phyloP scores from a whole-genome alignment of 2,888 invertebrate species.

The Chymomyza caudatula region DNA sequence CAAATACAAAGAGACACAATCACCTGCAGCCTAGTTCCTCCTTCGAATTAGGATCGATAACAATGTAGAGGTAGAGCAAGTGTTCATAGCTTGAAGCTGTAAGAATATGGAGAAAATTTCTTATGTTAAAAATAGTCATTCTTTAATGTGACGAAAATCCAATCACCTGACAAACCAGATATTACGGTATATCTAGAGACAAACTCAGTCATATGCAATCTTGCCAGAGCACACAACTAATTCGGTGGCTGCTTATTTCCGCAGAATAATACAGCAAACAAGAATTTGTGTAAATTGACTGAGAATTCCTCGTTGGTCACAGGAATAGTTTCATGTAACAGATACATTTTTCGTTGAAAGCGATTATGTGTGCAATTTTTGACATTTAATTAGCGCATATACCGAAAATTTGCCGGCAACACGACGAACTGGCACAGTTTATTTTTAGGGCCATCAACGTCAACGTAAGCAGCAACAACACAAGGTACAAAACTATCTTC shows the following conservation, averaged over 20 bases:
- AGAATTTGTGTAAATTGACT: slow-evolving; percentile 48
- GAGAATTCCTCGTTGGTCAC: slow-evolving; percentile 45
- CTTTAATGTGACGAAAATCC: neutral
- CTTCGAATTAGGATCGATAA: neutral
- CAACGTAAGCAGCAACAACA: neutral
- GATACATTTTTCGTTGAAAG: slow-evolving; percentile 55
- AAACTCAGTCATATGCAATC: slow-evolving; percentile 5
- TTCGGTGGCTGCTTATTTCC: neutral
- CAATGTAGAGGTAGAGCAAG: neutral
- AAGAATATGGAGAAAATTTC: slow-evolving; percentile 9
- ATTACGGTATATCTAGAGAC: neutral
- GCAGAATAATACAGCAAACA: slow-evolving; percentile 14
- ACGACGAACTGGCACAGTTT: slow-evolving; percentile 56
- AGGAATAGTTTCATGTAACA: slow-evolving; percentile 20
- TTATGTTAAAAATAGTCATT: neutral
- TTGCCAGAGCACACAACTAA: neutral
- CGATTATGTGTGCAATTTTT: slow-evolving; percentile 56
- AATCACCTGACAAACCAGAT: neutral
- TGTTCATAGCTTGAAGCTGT: neutral
- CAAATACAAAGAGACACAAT: neutral
- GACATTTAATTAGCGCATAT: slow-evolving; percentile 64
- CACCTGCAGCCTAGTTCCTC: neutral
- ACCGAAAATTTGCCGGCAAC: slow-evolving; percentile 14
- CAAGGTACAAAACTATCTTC: no score
- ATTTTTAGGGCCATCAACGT: slow-evolving; percentile 32